Evolutionary conservation across 2,888 invertebrate species (phyloP), one percentile per base, ranked within the genome.

Genomic region (Lepidochitona cinerea): DNA sequence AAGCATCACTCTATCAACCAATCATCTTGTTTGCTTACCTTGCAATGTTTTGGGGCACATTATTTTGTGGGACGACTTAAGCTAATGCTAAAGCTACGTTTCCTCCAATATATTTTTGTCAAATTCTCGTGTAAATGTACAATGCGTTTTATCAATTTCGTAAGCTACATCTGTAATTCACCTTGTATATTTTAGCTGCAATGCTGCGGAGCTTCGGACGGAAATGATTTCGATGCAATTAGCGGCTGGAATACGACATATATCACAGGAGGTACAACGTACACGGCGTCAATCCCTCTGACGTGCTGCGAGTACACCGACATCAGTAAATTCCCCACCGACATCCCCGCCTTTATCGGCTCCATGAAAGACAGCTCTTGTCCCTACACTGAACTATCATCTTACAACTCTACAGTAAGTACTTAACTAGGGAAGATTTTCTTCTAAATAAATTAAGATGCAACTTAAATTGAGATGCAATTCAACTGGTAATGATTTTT

Each of bases 211-310:
- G 72, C 74, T 0, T 53, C 33, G 7, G 64, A 37, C 36, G 68
- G 68, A 5, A 41, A 70, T 35, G 74, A 76, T 14, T 76, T 64
- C 23, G 70, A 67, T 2, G 54, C 72, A 7, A 54, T 68, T 0
- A 37, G 59, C 14, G 72, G 64, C n/a, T 76, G 76, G 76, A 76
- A 76, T 37, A 76, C 64, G 41, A 74, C 76, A 9, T 76, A 76
- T 49, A 37, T 72, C 65, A 12, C 52, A 6, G 73, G 74, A 4
- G 68, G 71, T 26, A 74, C 70, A 14, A 68, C 7, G 33, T 74
- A 76, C 37, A 72, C 36, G 0, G 76, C 76, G 1, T 35, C 54
- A 0, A 76, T 76, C 37, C 76, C 76, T 12, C 35, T 64, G 14
- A 76, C 76, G 0, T 76, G 76, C 59, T 76, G 76, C 49, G 66